Evolutionary conservation across 2,888 invertebrate genomes (phyloP), one percentile per base, ranked within the genome.

Genomic region (Candidula unifasciata): DNA sequence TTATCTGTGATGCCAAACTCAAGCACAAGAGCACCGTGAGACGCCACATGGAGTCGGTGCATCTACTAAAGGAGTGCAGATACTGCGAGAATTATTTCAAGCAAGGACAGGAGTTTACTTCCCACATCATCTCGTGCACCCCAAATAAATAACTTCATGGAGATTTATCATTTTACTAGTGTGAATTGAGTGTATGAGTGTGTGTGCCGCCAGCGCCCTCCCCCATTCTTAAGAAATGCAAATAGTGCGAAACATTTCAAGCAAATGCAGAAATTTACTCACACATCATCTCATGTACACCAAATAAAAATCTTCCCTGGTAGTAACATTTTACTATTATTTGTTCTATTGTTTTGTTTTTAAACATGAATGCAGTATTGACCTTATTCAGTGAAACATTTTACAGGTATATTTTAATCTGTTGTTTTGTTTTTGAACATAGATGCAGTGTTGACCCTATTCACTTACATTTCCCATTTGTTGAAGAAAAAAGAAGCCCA

Each of bases 141-240:
- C 44, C 82, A 27, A 82, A 80, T 10, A 80, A 80, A n/a, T 79
- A 79, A 21, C n/a, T 3, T 54, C n/a, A n/a, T n/a, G n/a, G n/a
- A n/a, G n/a, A n/a, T n/a, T n/a, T n/a, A n/a, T n/a, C n/a, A n/a
- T n/a, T n/a, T n/a, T n/a, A n/a, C n/a, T n/a, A n/a, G n/a, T n/a
- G n/a, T n/a, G n/a, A n/a, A n/a, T n/a, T n/a, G n/a, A n/a, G n/a
- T n/a, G n/a, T n/a, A n/a, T n/a, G n/a, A n/a, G n/a, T n/a, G n/a
- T n/a, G n/a, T n/a, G n/a, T n/a, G n/a, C n/a, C n/a, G n/a, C n/a
- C n/a, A n/a, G n/a, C n/a, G n/a, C n/a, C n/a, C n/a, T n/a, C n/a
- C n/a, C n/a, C n/a, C n/a, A n/a, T n/a, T n/a, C 66, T 85, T 24
- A 85, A 81, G 74, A 69, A 85, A 60, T 85, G 85, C 54, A 64